A percentile compares a stretch with the other conserved stretches of the same genome.
Evolutionary conservation across 2,888 invertebrate genomes (phyloP).

Genomic region (Andrena hattorfiana): DNA sequence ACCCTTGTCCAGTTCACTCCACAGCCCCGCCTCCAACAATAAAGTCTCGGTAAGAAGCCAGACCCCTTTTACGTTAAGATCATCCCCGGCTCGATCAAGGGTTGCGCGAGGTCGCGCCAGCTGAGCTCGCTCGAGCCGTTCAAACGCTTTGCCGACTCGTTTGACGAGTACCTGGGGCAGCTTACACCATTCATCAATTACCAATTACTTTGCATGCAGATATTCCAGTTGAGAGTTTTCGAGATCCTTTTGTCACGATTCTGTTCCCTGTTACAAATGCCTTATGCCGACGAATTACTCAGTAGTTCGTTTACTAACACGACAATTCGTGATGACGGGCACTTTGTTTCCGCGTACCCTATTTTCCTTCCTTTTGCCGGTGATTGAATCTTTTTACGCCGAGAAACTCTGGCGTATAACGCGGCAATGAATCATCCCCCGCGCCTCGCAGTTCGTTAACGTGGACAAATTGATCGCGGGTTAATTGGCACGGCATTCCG

Average conservation of each 20-base stretch:
- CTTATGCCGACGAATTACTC: too few relatives aligned
- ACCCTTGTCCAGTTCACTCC: slow-evolving; percentile 85
- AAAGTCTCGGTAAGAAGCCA: slow-evolving; percentile 87
- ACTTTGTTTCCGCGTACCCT: slow-evolving; percentile 9
- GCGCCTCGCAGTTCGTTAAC: slow-evolving; percentile 62
- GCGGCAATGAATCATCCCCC: slow-evolving; percentile 54
- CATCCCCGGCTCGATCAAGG: slow-evolving; percentile 17
- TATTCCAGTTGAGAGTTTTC: too few relatives aligned
- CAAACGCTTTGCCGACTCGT: too few relatives aligned
- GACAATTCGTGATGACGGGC: not conserved
- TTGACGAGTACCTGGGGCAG: too few relatives aligned
- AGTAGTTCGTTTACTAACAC: too few relatives aligned
- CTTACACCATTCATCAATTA: too few relatives aligned
- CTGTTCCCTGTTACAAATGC: too few relatives aligned
- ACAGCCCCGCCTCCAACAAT: slow-evolving; percentile 87
- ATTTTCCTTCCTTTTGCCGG: slow-evolving; percentile 8
- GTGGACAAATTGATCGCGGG: slow-evolving; percentile 60
- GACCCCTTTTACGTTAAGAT: slow-evolving; percentile 49
- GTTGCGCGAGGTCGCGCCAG: slow-evolving; percentile 21
- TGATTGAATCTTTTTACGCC: slow-evolving; percentile 30
- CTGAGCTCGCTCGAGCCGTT: not conserved
- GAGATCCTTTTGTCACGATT: too few relatives aligned
- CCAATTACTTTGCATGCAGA: too few relatives aligned
- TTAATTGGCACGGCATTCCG: slow-evolving; percentile 53
- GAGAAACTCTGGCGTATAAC: slow-evolving; percentile 45